A percentile compares a stretch with the other conserved stretches of the same genome.
Conservation (phyloP, 2,797 vertebrate species). For the Diplodus sargus region DNA sequence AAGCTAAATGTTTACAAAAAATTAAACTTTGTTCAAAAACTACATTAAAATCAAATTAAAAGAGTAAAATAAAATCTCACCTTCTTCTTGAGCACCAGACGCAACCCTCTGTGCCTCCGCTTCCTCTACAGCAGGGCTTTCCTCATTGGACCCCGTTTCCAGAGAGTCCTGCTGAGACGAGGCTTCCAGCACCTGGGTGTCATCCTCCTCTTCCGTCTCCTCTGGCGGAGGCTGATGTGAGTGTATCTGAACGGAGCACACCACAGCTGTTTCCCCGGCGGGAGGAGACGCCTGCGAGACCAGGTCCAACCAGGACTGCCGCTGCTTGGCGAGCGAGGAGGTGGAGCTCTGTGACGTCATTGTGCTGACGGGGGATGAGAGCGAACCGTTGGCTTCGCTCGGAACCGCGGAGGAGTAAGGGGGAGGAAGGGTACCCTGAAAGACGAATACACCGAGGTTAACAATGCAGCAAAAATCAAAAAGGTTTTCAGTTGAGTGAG, state of each 20-base stretch:
- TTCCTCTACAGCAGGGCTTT: conserved; percentile 13
- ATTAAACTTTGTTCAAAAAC: neutral
- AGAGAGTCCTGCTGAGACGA: conserved; percentile 19
- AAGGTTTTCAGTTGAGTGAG: neutral
- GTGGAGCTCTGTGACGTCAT: conserved; percentile 85
- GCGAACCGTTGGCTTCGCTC: conserved; percentile 85
- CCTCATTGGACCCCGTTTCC: conserved; percentile 28
- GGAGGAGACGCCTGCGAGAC: conserved; percentile 82
- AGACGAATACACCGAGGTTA: conserved; percentile 4
- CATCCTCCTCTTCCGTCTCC: conserved; percentile 41
- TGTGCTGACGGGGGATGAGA: conserved; percentile 88
- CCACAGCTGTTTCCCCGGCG: conserved; percentile 74
- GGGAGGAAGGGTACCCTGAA: conserved; percentile 85
- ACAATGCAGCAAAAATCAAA: neutral
- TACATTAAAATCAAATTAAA: neutral
- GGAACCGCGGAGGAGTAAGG: conserved; percentile 85
- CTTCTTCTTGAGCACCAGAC: conserved; percentile 42
- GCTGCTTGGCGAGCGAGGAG: conserved; percentile 88
- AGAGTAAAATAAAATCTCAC: conserved; percentile 55
- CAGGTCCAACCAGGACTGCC: conserved; percentile 88
- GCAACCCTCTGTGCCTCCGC: conserved; percentile 19
- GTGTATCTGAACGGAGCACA: conserved; percentile 85
- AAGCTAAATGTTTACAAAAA: neutral
- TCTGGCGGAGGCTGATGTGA: conserved; percentile 60
- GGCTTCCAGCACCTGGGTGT: conserved; percentile 15